These are phyloP conservation scores for Lepus townsendii DNA, from an alignment of 2,797 vertebrate genomes.

Conservation along the genomic window DNA sequence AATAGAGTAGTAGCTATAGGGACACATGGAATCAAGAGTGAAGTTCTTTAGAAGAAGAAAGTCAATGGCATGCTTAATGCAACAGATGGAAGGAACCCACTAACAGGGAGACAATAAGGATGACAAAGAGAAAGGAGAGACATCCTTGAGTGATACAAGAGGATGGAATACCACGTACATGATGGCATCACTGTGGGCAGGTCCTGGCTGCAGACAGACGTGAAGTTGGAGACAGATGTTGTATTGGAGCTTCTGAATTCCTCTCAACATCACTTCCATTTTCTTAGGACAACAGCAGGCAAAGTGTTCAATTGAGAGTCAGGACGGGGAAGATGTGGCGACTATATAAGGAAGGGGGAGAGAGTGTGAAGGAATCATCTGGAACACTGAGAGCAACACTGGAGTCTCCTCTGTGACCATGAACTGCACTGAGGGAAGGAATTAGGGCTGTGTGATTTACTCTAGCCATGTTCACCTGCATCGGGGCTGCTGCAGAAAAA, in stretches of 20 bases:
- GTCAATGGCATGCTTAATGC: neutral
- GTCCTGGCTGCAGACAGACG: neutral
- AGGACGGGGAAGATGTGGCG: neutral
- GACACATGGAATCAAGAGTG: neutral
- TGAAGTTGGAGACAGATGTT: neutral
- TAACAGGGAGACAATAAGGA: neutral
- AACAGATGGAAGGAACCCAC: neutral
- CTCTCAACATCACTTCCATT: neutral
- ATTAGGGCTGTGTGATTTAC: neutral
- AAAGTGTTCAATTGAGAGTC: neutral
- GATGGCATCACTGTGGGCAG: neutral
- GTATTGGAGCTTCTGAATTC: neutral
- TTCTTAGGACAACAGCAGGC: neutral
- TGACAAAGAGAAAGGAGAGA: neutral
- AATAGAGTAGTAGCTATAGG: neutral
- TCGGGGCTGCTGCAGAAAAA: neutral
- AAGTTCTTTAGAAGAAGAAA: neutral
- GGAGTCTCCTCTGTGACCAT: too few relatives aligned
- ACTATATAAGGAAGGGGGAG: neutral
- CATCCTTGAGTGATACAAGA: neutral
- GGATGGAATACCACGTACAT: rapidly evolving
- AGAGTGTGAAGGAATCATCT: neutral
- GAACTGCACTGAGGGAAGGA: neutral
- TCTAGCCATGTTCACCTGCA: neutral
- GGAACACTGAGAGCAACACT: neutral